Evolutionary conservation across 2,113 vertebrate genomes (phyloP), one percentile per base, ranked within the genome.

Genomic region (Pelodiscus sinensis): DNA sequence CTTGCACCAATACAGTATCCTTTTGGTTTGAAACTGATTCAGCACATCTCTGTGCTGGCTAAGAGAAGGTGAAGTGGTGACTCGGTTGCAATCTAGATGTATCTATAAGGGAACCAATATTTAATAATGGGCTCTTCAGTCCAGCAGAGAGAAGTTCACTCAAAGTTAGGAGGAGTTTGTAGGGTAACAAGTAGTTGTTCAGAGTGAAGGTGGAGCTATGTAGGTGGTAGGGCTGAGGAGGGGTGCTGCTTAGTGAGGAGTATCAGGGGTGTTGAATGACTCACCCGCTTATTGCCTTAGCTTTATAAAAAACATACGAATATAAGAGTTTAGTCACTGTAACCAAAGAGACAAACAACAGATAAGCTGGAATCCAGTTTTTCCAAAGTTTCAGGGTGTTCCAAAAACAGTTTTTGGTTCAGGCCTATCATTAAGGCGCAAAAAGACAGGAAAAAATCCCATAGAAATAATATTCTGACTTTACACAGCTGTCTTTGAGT

Each of bases 361-460:
- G 9, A 8, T 79, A 7, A 4, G 60, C 12, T 79, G 71, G 27
- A 54, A 85, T 95, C 58, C 68, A 27, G 57, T 16, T 73, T 85
- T 68, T 52, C 19, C 87, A 65, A 86, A 80, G 31, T 78, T 94
- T 94, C 50, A 85, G 52, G 22, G 77, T 92, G 91, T 92, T 44
- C 86, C n/a, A 4, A 44, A 81, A 31, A 52, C 4, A 73, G 44
- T 16, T 88, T 91, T 84, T 29, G 1, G 35, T 21, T 50, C 84
- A 79, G 57, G 21, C 75, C 24, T 5, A 89, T 89, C 9, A 71
- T 25, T 19, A 83, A 82, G 54, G 73, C 51, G 75, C 56, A 85
- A 60, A 79, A 92, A 85, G 62, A 3, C 55, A 77, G 60, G 56
- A 82, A 91, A 91, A 31, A 16, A 6, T 85, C 71, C 56, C 12